Evolutionary conservation across 2,113 vertebrate genomes (phyloP).

Genomic region (Ameiurus melas): DNA sequence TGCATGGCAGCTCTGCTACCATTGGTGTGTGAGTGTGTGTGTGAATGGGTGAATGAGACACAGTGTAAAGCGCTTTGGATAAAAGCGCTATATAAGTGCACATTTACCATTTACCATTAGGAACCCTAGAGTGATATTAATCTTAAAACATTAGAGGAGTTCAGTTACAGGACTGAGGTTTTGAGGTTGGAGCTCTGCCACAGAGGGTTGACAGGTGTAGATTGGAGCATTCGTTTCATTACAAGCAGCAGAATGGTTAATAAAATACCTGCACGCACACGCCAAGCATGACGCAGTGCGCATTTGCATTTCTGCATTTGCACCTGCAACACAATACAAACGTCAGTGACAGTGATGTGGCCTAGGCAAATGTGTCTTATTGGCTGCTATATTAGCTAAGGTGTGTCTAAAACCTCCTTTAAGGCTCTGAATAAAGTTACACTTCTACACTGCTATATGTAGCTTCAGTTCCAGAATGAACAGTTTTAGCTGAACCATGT

Average conservation of each 20-base stretch:
- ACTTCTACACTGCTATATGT: background rate
- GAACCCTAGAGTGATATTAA: background rate
- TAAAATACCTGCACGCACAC: background rate
- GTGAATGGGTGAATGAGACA: too few relatives aligned
- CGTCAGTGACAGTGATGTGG: background rate
- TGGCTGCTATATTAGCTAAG: background rate
- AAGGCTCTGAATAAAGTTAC: background rate
- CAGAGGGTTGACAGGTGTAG: background rate
- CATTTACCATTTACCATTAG: too few relatives aligned
- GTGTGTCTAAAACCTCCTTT: background rate
- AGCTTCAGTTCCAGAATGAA: background rate
- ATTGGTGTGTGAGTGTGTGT: too few relatives aligned
- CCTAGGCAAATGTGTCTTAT: background rate
- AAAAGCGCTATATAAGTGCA: too few relatives aligned
- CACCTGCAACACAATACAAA: background rate
- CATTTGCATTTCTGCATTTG: background rate
- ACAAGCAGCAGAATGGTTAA: background rate
- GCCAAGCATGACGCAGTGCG: background rate
- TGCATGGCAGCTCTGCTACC: too few relatives aligned
- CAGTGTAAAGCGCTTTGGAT: too few relatives aligned
- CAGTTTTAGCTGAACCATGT: background rate
- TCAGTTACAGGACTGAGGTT: background rate
- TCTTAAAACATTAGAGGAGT: background rate
- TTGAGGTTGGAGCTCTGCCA: background rate
- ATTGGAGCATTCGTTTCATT: background rate